Evolutionary conservation across 37 sponge, comb jelly and placozoan species (phyloP).

Genomic region (Crambe crambe): DNA sequence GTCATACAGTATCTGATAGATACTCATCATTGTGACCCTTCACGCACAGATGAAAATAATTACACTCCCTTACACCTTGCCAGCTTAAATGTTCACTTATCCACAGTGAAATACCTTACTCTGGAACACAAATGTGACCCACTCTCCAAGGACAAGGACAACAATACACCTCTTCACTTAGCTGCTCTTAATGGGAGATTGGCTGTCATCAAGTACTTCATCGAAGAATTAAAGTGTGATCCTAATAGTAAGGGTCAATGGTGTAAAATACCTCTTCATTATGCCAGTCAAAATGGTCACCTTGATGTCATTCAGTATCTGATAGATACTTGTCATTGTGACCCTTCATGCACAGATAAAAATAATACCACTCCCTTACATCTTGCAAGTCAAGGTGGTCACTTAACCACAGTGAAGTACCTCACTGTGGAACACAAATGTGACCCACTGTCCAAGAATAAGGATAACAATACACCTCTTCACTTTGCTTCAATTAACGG

Average conservation of each 20-base stretch:
- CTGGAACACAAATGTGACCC: slow-evolving; percentile 15
- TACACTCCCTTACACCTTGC: slow-evolving; percentile 5
- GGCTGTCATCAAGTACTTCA: neutral
- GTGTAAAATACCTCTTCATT: slow-evolving; percentile 7
- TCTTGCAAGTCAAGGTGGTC: slow-evolving; percentile 1
- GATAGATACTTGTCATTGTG: neutral
- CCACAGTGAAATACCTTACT: neutral
- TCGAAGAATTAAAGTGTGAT: neutral
- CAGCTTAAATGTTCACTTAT: neutral
- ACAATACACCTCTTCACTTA: neutral
- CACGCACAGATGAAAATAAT: neutral
- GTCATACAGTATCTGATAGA: slow-evolving; percentile 9
- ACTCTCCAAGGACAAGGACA: neutral
- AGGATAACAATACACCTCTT: too few species aligned
- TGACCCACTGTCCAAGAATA: too few species aligned
- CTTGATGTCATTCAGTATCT: neutral
- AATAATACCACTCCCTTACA: neutral
- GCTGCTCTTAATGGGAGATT: neutral
- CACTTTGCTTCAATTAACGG: too few species aligned
- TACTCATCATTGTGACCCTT: neutral
- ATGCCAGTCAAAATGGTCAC: neutral
- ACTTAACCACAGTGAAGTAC: neutral
- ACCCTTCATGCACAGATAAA: neutral
- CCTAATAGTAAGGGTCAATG: neutral
- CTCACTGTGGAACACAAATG: neutral